These are phyloP conservation scores for Chaetophractus vellerosus DNA, from an alignment of 2,797 vertebrate species.

Conservation along the genomic window DNA sequence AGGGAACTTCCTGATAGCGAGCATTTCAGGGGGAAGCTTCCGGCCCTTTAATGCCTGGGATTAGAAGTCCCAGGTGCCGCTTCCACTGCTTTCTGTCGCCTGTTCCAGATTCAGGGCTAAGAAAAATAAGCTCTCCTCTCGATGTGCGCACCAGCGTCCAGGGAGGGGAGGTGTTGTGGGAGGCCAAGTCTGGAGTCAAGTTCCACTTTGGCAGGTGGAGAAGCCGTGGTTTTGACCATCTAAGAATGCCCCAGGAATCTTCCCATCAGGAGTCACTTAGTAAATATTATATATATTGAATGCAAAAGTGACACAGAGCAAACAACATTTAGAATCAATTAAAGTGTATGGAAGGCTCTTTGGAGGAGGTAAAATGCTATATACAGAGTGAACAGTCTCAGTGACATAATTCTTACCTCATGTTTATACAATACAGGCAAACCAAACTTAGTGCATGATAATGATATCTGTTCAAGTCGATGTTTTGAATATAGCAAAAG, in stretches of 20 bases:
- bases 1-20: neutral
- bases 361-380: neutral
- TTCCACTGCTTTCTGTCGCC: neutral
- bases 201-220: neutral
- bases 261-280: neutral
- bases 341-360: neutral
- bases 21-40: neutral
- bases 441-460: neutral
- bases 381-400: neutral
- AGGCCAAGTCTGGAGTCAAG: neutral
- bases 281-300: neutral
- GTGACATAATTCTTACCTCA: neutral
- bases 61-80: neutral
- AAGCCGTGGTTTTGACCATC: neutral
- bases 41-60: neutral
- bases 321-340: neutral
- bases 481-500: slow-evolving; percentile 3
- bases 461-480: neutral
- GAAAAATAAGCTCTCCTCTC: neutral
- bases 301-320: neutral
- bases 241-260: neutral
- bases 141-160: neutral
- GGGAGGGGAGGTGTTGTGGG: neutral
- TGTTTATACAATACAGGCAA: slow-evolving; percentile 5
- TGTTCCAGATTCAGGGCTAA: slow-evolving; percentile 25